Percentiles rank a stretch among this genome's conserved stretches.
Conservation (phyloP, 2,888 invertebrate species). For the Podabrus alpinus region DNA sequence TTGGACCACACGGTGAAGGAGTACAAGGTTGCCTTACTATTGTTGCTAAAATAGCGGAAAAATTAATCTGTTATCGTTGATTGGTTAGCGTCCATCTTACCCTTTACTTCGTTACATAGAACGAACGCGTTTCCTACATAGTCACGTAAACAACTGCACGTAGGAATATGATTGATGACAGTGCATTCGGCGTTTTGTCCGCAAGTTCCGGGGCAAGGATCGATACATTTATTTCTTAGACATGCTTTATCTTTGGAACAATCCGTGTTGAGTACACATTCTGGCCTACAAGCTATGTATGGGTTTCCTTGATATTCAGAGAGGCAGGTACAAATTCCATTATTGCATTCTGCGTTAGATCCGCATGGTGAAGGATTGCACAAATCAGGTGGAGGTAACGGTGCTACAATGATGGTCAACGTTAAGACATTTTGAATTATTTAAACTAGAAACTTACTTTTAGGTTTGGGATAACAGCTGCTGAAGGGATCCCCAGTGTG, state of each 20-base stretch:
- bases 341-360: conserved; percentile 63
- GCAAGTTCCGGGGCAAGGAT: conserved; percentile 78
- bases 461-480: conserved; percentile 63
- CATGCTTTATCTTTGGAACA: conserved; percentile 77
- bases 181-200: conserved; percentile 78
- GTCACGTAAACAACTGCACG: conserved; percentile 74
- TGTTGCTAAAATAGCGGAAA: conserved; percentile 47
- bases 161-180: conserved; percentile 76
- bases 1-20: conserved; percentile 74
- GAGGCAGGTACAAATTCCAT: conserved; percentile 77
- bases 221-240: conserved; percentile 74
- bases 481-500: conserved; percentile 79
- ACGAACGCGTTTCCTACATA: conserved; percentile 76
- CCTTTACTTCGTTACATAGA: conserved; percentile 58
- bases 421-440: not conserved
- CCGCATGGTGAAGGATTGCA: conserved; percentile 68
- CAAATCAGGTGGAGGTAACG: conserved; percentile 54
- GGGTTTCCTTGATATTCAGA: conserved; percentile 83
- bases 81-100: not conserved
- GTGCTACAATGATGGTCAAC: conserved; percentile 39
- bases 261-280: conserved; percentile 80
- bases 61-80: not conserved
- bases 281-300: conserved; percentile 81
- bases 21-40: conserved; percentile 63
- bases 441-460: conserved; percentile 53